Base-by-base conservation (phyloP, 2,113 vertebrate species). In the Heterotilapia buettikoferi region DNA sequence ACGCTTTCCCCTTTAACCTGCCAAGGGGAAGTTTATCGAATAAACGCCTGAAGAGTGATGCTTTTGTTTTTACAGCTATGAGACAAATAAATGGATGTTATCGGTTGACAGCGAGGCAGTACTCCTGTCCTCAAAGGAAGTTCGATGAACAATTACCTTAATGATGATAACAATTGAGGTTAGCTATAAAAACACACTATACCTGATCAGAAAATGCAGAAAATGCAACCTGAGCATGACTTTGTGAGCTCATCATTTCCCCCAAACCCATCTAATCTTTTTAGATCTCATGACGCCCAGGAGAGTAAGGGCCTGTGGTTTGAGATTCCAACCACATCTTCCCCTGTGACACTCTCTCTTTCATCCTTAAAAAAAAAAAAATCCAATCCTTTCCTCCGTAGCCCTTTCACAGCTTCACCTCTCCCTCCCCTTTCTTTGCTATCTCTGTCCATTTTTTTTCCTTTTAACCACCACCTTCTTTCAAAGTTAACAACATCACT, bases 301-400 rank as follows among this genome's bases (percentile, higher is more conserved):
- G 56, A 83, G 81, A 91, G 79, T 2, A 19, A 87, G 45, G 16
- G 54, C 88, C 83, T 53, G 66, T 31, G 43, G 86, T 92, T 94
- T 89, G 82, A 88, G 78, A 94, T 94, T 94, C 92, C 88, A 78
- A 84, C 83, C 84, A 66, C 93, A 90, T 94, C 86, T 80, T 43
- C 21, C 61, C 66, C 83, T 61, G 79, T 90, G 84, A 86, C 86
- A 57, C 71, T 38, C 73, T 86, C 83, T 89, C 90, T 93, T 90
- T 93, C 91, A 91, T 92, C 90, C 83, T 89, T 56, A 68, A 68
- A 63, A 33, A 50, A 13, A 47, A 83, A 68, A 89, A 84, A 91
- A 88, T 82, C 59, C 45, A 80, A 71, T 87, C 86, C 73, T 84
- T 89, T 85, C 80, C 78, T 83, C 53, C 24, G 47, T 47, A 84